phyloP scores from a whole-genome alignment of 2,888 invertebrate genomes.

The Orthonychiurus folsomi region DNA sequence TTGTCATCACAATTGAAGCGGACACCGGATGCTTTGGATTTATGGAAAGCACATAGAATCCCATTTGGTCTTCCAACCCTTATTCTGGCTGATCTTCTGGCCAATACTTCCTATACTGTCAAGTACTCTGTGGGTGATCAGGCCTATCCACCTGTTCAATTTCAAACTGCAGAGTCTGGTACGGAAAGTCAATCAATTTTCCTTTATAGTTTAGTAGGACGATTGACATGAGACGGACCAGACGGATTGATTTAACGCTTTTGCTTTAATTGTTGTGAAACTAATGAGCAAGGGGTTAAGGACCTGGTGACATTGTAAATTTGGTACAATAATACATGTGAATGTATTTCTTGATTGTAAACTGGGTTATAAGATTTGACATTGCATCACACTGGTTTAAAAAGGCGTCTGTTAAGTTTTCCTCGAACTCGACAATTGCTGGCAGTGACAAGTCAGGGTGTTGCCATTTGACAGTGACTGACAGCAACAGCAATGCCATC shows the following conservation, averaged over 20 bases:
- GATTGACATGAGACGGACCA: not conserved
- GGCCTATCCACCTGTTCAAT: conserved; percentile 31
- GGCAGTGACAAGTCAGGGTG: no score
- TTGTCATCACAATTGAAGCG: conserved; percentile 27
- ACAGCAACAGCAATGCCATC: no score
- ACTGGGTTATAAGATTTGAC: no score
- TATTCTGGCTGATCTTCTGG: conserved; percentile 32
- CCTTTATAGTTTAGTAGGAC: not conserved
- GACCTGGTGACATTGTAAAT: no score
- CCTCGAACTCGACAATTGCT: no score
- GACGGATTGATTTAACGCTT: not conserved
- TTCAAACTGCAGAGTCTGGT: conserved; percentile 7
- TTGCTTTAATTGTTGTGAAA: not conserved
- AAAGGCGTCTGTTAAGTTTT: no score
- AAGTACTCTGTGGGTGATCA: conserved; percentile 33
- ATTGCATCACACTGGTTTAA: no score
- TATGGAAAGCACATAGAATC: conserved; percentile 37
- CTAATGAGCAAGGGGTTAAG: no score
- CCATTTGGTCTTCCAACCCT: conserved; percentile 34
- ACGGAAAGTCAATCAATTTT: conserved; percentile 5
- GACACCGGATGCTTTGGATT: conserved; percentile 20
- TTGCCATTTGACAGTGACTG: no score
- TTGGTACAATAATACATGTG: no score
- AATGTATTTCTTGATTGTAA: no score
- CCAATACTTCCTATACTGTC: conserved; percentile 36